Conservation (phyloP, 1,140 invertebrate genomes). For the Arctopsyche grandis region DNA sequence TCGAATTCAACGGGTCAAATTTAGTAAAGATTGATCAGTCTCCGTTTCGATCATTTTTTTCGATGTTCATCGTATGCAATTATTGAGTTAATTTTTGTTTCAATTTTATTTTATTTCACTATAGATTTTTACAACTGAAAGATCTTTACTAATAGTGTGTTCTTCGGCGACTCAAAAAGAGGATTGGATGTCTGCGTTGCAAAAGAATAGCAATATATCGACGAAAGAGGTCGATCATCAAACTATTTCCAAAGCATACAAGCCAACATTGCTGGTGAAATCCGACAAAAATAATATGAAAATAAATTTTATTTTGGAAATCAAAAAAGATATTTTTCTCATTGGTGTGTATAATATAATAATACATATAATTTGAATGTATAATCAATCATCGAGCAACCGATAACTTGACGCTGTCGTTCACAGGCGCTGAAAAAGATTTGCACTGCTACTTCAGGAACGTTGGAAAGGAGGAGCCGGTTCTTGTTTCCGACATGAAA, state of each 20-base stretch:
- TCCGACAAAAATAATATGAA: conserved; percentile 8
- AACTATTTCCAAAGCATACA: neutral
- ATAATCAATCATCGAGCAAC: neutral
- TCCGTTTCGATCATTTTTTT: no score
- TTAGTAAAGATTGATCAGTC: no score
- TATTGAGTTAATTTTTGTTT: no score
- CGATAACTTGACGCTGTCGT: neutral
- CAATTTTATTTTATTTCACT: neutral
- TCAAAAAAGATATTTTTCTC: conserved; percentile 28
- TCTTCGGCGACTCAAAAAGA: conserved; percentile 42
- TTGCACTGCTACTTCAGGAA: conserved; percentile 6
- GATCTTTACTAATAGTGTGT: conserved; percentile 45
- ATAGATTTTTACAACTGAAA: neutral
- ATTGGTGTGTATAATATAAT: conserved; percentile 32
- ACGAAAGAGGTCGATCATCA: neutral
- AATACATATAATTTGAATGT: no score
- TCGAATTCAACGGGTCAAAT: no score
- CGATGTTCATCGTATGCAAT: no score
- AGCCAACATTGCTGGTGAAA: neutral
- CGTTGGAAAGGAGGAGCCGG: neutral
- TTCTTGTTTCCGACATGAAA: neutral
- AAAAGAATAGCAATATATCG: neutral
- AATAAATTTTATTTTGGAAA: conserved; percentile 33
- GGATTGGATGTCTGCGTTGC: conserved; percentile 40
- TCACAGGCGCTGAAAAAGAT: conserved; percentile 10